Base-by-base conservation (phyloP, 35 echinoderm and acorn worm species). In the Acanthaster planci region DNA sequence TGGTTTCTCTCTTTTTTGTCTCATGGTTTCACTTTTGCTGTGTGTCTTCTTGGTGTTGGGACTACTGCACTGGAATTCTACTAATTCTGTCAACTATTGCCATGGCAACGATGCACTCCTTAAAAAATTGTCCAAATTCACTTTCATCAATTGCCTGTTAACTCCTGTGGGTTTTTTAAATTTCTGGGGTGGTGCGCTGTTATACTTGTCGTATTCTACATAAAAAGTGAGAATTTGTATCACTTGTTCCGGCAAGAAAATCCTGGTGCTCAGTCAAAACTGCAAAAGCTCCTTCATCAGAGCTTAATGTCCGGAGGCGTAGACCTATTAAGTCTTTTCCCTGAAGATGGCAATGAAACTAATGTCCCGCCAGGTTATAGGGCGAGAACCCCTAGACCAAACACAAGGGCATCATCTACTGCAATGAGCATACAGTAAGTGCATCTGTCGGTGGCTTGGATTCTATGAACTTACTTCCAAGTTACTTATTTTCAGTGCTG, bases 271-370 rank as follows among this genome's bases (percentile, higher is more conserved):
- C 64, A 72, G 23, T 31, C 64, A 72, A 72, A 72, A 72, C 64
- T 72, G 22, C 7, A 72, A 72, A 72, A 26, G 34, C 64, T 72
- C 30, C 64, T 72, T 26, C 64, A 72, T 72, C 64, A 72, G 64
- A 72, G 64, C 30, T 72, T 72, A 72, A 72, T 72, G 64, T 31
- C 64, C 1, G 64, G 64, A 12, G 64, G 64, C 30, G 64, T 72
- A 72, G 64, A 72, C 64, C 64, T 72, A 72, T 72, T 34, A 3
- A 72, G 30, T 72, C 64, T 72, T 14, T 72, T 72, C 64, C n/a
- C 64, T 72, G 64, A 72, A 27, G 64, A 72, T 72, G 64, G 26
- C 64, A 35, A 72, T 72, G 64, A 72, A 14, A 6, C 14, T 16
- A 31, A 72, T 72, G 16, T 26, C 64, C 64, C 56, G 56, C 19